Evolutionary conservation across 2,888 invertebrate genomes (phyloP).

Genomic region (Sesia apiformis): DNA sequence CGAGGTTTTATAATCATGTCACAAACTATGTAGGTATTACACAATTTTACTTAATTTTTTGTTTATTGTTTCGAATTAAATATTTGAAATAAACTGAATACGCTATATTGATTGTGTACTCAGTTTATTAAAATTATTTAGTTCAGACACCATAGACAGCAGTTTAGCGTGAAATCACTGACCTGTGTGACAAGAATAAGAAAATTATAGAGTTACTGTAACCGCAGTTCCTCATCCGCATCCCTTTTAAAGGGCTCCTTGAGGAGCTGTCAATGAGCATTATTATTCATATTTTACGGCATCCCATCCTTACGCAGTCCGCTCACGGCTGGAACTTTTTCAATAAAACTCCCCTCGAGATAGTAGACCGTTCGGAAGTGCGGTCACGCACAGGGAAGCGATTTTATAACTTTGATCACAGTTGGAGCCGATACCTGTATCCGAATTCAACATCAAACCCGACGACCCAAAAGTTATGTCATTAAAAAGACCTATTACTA

Average conservation of each 20-base stretch:
- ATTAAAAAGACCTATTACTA: constrained; percentile 9
- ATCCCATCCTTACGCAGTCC: constrained; percentile 43
- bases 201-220: no score
- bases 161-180: no score
- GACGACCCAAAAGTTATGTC: constrained; percentile 17
- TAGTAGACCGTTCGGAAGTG: constrained; percentile 42
- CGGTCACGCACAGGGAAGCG: constrained; percentile 62
- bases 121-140: no score
- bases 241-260: neutral
- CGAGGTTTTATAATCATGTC: no score
- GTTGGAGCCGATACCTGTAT: constrained; percentile 42
- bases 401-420: constrained; percentile 69
- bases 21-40: no score
- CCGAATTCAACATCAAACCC: constrained; percentile 10
- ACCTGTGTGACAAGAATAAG: no score
- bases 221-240: no score
- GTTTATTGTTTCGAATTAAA: no score
- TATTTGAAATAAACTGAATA: no score
- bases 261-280: constrained; percentile 4
- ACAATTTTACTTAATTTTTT: no score
- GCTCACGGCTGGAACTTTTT: constrained; percentile 68
- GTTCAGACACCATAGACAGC: no score
- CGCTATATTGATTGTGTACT: no score
- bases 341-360: constrained; percentile 59
- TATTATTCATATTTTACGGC: constrained; percentile 66